Evolutionary conservation across 1,140 invertebrate genomes (phyloP), one percentile per base, ranked within the genome.

Genomic region (Aphidius gifuensis): DNA sequence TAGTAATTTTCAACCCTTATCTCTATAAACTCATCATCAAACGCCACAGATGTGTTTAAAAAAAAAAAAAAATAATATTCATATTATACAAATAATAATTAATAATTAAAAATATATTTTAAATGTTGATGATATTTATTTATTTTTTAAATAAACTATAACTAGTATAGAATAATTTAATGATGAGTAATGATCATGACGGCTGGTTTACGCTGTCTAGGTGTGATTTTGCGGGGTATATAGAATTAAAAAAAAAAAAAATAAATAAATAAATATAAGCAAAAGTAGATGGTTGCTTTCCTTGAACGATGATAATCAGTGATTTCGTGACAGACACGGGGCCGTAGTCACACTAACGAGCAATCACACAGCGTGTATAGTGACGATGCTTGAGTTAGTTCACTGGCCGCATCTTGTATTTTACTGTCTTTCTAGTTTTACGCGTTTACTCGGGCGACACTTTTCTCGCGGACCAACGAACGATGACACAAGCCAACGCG

Each of bases 311-410:
- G 80, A 80, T 80, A 80, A 80, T 81, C 79, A 81, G 76, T 68
- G 79, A 81, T 81, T 81, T 81, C 78, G 80, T 80, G 80, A 80
- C 80, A 78, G 80, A 81, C 79, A 81, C 79, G 79, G 80, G 79
- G 79, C 78, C 79, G 80, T 81, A 72, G 72, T 71, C 69, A 74
- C 71, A 71, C 77, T 81, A 81, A 81, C 79, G 80, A 80, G 79
- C 79, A 80, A 80, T 80, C 78, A 71, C 73, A 73, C 67, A 68
- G 69, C 69, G 60, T 32, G 23, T 32, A 32, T 32, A 32, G 23
- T 32, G 23, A 32, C 23, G 23, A 32, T 32, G 23, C 23, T 32
- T 32, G 67, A 66, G 68, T 66, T 66, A 68, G 68, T 68, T 68
- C 70, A 69, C 69, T 72, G 74, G 49, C 58, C 56, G 48, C 45